Conservation (phyloP, 2,888 invertebrate genomes). For the Beris morrisii region DNA sequence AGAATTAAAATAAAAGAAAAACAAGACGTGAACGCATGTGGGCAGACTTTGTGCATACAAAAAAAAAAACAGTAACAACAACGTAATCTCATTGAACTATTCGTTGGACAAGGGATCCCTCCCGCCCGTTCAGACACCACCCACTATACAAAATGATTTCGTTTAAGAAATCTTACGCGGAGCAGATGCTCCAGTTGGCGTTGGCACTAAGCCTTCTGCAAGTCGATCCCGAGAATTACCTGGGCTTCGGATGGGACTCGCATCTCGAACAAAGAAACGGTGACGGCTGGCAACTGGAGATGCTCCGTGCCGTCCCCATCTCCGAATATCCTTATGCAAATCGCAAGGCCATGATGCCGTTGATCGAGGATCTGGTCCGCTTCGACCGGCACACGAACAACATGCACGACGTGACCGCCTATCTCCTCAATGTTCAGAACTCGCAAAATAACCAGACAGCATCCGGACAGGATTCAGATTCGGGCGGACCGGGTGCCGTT, state of each 20-base stretch:
- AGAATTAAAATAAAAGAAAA: background rate
- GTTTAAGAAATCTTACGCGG: conserved; percentile 78
- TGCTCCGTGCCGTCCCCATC: conserved; percentile 52
- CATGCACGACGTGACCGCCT: conserved; percentile 61
- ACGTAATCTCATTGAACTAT: conserved; percentile 7
- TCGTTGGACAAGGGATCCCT: background rate
- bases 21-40: conserved; percentile 8
- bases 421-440: conserved; percentile 62
- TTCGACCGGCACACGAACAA: conserved; percentile 66
- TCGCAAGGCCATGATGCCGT: conserved; percentile 56
- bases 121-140: background rate
- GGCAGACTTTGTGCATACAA: no score
- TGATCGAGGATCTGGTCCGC: conserved; percentile 57
- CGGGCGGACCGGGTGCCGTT: conserved; percentile 13
- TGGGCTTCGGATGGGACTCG: conserved; percentile 61
- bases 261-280: conserved; percentile 51
- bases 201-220: conserved; percentile 78
- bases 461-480: background rate
- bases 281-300: conserved; percentile 55
- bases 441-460: conserved; percentile 43
- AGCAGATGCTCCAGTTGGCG: conserved; percentile 79
- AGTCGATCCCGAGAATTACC: conserved; percentile 72
- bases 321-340: conserved; percentile 54
- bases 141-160: conserved; percentile 65
- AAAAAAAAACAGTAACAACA: background rate